phyloP scores from a whole-genome alignment of 2,888 invertebrate genomes.

The Diaprepes abbreviatus region DNA sequence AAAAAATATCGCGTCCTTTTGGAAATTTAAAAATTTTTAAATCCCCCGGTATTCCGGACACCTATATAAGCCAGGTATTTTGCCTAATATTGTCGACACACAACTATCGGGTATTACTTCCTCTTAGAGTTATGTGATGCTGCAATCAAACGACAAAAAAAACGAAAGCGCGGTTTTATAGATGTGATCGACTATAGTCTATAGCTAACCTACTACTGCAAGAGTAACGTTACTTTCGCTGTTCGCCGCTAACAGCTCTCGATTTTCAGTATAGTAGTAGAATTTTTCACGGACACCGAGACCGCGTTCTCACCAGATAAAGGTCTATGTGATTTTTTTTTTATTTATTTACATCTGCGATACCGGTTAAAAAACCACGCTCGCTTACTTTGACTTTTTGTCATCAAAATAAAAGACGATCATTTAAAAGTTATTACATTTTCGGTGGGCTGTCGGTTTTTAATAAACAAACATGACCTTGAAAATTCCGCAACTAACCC shows the following conservation, averaged over 20 bases:
- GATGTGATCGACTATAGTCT: slow-evolving; percentile 7
- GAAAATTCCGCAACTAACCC: slow-evolving; percentile 10
- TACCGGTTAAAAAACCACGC: no score
- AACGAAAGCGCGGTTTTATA: slow-evolving; percentile 33
- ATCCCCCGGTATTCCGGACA: no score
- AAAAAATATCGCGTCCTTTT: no score
- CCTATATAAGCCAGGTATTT: no score
- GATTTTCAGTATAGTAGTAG: not conserved
- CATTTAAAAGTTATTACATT: not conserved
- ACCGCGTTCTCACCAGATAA: not conserved
- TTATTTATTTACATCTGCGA: no score
- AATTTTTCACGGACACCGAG: slow-evolving; percentile 31
- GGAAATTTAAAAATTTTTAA: no score
- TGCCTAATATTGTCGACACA: no score
- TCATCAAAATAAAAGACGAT: not conserved
- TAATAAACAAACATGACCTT: slow-evolving; percentile 24
- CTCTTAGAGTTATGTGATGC: slow-evolving; percentile 9
- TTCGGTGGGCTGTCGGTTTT: not conserved
- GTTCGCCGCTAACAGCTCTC: not conserved
- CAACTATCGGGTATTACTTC: not conserved
- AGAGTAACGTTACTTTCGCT: slow-evolving; percentile 38
- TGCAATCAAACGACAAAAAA: slow-evolving; percentile 23
- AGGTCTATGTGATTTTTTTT: no score
- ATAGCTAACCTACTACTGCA: slow-evolving; percentile 27
- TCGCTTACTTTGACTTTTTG: no score